Evolutionary conservation across 2,888 invertebrate species (phyloP).

Genomic region (Drosophila prostipennis): DNA sequence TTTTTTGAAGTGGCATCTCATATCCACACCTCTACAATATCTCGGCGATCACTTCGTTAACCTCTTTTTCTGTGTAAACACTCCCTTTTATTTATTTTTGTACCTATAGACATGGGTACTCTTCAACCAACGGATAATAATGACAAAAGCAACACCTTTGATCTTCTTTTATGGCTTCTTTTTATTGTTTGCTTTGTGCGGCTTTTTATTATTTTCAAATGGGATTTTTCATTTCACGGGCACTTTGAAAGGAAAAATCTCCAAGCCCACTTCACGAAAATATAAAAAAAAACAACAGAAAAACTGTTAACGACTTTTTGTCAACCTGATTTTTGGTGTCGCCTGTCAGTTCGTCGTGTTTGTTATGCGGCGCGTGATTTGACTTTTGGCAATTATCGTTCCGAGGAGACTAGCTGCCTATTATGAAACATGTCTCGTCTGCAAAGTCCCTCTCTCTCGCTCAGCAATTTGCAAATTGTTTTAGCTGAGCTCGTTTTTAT

Average conservation of each 20-base stretch:
- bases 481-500: conserved; percentile 31
- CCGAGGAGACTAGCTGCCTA: conserved; percentile 9
- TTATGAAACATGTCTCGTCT: conserved; percentile 45
- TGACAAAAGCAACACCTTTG: conserved; percentile 20
- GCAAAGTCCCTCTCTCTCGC: conserved; percentile 5
- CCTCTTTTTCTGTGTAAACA: conserved; percentile 21
- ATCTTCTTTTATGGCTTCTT: conserved; percentile 29
- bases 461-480: conserved; percentile 36
- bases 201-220: conserved; percentile 8
- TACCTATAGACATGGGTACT: not conserved
- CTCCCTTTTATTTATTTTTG: conserved; percentile 2
- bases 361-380: conserved; percentile 38
- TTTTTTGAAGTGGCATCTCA: not conserved
- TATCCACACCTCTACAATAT: not conserved
- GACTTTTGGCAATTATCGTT: conserved; percentile 45
- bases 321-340: conserved; percentile 31
- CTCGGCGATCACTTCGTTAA: not conserved
- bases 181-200: conserved; percentile 16
- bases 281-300: not conserved
- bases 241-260: conserved; percentile 19
- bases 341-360: conserved; percentile 20
- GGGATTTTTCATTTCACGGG: conserved; percentile 28
- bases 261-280: not conserved
- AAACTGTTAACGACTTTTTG: conserved; percentile 32
- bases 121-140: conserved; percentile 1